phyloP scores from a whole-genome alignment of 2,888 invertebrate genomes.

The Drosophila yooni region DNA sequence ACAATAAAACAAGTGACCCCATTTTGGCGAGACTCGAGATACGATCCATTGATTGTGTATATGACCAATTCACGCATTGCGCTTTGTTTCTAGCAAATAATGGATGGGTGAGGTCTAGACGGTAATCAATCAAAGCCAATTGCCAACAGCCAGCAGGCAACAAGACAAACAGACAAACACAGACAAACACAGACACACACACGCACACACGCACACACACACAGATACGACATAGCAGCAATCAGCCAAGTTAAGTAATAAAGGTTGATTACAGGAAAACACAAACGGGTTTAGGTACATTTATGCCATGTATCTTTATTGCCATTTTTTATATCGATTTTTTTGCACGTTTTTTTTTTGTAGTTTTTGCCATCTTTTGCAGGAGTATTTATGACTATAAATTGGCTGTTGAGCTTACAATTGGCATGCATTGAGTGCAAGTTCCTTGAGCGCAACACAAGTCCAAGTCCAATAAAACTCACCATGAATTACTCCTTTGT shows the following conservation, averaged over 20 bases:
- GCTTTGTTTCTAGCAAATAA: constrained; percentile 51
- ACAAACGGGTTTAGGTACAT: constrained; percentile 45
- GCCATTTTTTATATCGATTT: constrained; percentile 9
- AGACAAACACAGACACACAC: background rate
- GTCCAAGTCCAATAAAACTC: constrained; percentile 2
- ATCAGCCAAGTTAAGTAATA: constrained; percentile 51
- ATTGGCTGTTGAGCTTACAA: constrained; percentile 51
- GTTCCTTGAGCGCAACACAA: constrained; percentile 67
- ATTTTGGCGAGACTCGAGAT: constrained; percentile 30
- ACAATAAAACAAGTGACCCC: constrained; percentile 57
- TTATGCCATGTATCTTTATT: constrained; percentile 13
- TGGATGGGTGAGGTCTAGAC: constrained; percentile 56
- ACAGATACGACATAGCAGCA: constrained; percentile 2
- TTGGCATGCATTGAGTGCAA: constrained; percentile 77
- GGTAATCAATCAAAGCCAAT: constrained; percentile 69
- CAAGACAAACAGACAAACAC: constrained; percentile 4
- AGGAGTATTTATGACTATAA: constrained; percentile 54
- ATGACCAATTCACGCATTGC: constrained; percentile 50
- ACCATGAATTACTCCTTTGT: constrained; percentile 70
- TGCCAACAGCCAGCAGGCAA: constrained; percentile 30
- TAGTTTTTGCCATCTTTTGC: constrained; percentile 22
- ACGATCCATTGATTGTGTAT: constrained; percentile 37
- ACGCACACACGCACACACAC: background rate
- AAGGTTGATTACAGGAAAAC: constrained; percentile 52
- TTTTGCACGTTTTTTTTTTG: background rate